Base-by-base conservation (phyloP, 2,797 vertebrate genomes). In the Arnoldichthys spilopterus region DNA sequence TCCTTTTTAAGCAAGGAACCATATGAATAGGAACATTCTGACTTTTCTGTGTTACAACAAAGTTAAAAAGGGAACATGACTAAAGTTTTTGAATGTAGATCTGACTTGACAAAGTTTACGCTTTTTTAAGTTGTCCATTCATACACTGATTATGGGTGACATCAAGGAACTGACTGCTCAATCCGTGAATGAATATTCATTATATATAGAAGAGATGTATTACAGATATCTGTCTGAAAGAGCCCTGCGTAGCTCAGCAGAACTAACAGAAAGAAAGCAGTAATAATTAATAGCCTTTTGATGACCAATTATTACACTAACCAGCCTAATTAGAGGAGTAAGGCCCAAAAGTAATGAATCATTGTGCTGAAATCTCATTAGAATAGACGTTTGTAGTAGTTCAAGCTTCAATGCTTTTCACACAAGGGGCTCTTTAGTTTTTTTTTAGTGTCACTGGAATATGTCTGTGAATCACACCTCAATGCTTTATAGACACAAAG, bases 201-300 rank as follows among this genome's bases (percentile, higher is more conserved):
- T 56, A 72, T 72, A 64, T 66, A 11, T 37, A 12, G 45, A n/a
- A 9, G 20, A 24, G 7, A 15, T 40, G 51, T 32, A 1, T n/a
- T 20, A 8, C 16, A 16, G 22, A 37, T 49, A 32, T 64, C 22
- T 26, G 32, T 64, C 13, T n/a, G 56, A 72, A 37, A 45, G 4
- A 43, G 51, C 12, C 68, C 32, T n/a, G 1, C 6, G 12, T 69
- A 45, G 24, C 45, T 69, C 24, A 15, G 22, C 20, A 75, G 34
- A 22, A 54, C n/a, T 61, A 61, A 40, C 43, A 66, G 70, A 73
- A 78, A 49, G 53, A 69, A 76, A 53, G 58, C 20, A 9, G 61
- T 66, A 74, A 69, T 77, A 62, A 81, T 82, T 79, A 81, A 85
- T 83, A 73, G 77, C 43, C 77, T 67, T 83, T 85, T 78, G 82